phyloP scores from a whole-genome alignment of 37 sponge, comb jelly and placozoan genomes.

The Amphimedon queenslandica region DNA sequence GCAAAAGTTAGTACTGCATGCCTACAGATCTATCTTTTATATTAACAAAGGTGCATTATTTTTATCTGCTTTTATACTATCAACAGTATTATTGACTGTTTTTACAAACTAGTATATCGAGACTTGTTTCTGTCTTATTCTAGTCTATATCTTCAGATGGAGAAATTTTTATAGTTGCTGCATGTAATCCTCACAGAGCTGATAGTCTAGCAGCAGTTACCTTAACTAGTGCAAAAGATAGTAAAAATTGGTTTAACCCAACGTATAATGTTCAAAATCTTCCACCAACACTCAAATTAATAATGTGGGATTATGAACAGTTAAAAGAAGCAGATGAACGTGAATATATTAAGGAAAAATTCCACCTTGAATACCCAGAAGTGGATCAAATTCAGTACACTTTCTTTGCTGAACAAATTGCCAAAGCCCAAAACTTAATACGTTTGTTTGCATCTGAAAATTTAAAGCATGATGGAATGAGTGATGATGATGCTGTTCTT shows the following conservation, averaged over 20 bases:
- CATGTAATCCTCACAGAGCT: conserved; percentile 83
- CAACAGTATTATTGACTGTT: too few species aligned
- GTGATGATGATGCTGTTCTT: conserved; percentile 5
- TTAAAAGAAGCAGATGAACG: conserved; percentile 60
- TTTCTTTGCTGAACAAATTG: conserved; percentile 26
- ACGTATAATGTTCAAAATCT: conserved; percentile 74
- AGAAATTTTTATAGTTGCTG: conserved; percentile 75
- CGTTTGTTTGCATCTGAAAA: conserved; percentile 33
- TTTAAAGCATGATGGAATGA: background rate
- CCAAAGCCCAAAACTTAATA: conserved; percentile 32
- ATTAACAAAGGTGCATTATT: too few species aligned
- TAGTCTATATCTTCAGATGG: conserved; percentile 43
- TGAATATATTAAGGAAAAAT: conserved; percentile 63
- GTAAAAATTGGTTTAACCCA: conserved; percentile 60
- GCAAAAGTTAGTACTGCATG: too few species aligned
- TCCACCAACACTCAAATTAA: conserved; percentile 67
- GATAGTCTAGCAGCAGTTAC: conserved; percentile 53
- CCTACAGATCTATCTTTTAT: too few species aligned
- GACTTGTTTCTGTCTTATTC: too few species aligned
- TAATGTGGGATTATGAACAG: conserved; percentile 84
- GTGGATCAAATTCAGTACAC: background rate
- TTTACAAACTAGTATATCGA: too few species aligned
- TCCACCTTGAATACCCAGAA: conserved; percentile 3
- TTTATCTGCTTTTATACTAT: too few species aligned
- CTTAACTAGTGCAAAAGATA: background rate